phyloP scores from a whole-genome alignment of 2,888 invertebrate species.

The Hartigia nigra region DNA sequence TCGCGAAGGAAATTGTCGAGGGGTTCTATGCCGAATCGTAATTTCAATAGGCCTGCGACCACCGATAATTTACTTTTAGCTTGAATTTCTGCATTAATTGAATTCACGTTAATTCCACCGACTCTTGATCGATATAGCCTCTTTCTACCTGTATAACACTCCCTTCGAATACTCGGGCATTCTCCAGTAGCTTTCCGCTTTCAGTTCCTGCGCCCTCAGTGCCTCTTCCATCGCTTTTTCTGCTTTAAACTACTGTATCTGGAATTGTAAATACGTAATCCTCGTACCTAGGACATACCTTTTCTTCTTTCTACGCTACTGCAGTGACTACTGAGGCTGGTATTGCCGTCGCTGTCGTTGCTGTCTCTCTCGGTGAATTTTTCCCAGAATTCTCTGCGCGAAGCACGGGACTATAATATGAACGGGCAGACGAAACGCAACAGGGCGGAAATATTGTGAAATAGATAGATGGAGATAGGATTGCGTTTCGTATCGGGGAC shows the following conservation, averaged over 20 bases:
- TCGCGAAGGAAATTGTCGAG: slow-evolving; percentile 3
- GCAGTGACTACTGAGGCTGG: neutral
- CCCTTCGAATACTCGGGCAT: neutral
- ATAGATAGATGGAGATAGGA: slow-evolving; percentile 26
- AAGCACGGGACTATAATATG: neutral
- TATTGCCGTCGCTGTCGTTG: neutral
- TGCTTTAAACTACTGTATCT: neutral
- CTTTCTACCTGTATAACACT: neutral
- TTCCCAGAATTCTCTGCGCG: neutral
- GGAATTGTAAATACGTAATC: neutral
- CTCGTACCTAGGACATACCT: neutral
- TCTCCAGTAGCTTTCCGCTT: neutral
- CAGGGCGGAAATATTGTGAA: slow-evolving; percentile 32
- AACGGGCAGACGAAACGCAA: slow-evolving; percentile 26
- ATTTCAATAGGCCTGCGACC: neutral
- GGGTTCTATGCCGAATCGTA: neutral
- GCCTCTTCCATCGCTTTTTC: neutral
- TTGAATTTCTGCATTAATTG: neutral
- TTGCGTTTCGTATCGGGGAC: slow-evolving; percentile 10
- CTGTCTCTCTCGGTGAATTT: neutral
- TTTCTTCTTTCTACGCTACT: neutral
- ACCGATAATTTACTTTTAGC: neutral
- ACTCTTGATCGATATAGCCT: neutral
- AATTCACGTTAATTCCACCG: neutral
- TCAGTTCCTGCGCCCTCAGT: neutral